Evolutionary conservation across 1,140 invertebrate species (phyloP).

Genomic region (Listronotus bonariensis): DNA sequence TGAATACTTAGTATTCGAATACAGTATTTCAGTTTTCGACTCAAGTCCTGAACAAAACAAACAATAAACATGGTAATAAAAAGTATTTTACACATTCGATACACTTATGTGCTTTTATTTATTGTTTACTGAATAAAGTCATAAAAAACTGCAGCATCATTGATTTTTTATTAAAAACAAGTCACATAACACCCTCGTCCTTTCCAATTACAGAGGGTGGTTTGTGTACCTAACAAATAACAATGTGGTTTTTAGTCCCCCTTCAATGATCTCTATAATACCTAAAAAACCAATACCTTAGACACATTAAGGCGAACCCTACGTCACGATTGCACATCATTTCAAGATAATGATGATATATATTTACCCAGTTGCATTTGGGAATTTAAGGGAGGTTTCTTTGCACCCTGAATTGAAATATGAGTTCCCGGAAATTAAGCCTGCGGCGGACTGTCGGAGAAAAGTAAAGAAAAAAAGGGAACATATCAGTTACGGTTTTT

Average conservation of each 20-base stretch:
- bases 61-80: no score
- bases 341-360: constrained; percentile 31
- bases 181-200: constrained; percentile 4
- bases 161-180: constrained; percentile 4
- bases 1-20: no score
- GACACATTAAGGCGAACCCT: constrained; percentile 18
- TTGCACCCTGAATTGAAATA: constrained; percentile 2
- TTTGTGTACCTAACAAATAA: constrained; percentile 33
- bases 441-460: not conserved
- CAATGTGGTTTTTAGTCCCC: constrained; percentile 19
- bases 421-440: constrained; percentile 27
- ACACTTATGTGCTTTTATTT: no score
- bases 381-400: constrained; percentile 5
- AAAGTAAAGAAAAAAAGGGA: constrained; percentile 1
- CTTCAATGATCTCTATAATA: constrained; percentile 3
- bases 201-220: constrained; percentile 23
- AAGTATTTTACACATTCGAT: no score
- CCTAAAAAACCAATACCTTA: constrained; percentile 22
- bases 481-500: constrained; percentile 4
- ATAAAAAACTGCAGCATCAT: not conserved
- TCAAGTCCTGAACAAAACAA: no score
- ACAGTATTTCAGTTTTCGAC: no score
- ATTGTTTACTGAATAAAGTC: no score
- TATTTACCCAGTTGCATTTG: constrained; percentile 20
- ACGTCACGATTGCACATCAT: constrained; percentile 23